Evolutionary conservation across 2,113 vertebrate genomes (phyloP).

Genomic region (Percopsis transmontana): DNA sequence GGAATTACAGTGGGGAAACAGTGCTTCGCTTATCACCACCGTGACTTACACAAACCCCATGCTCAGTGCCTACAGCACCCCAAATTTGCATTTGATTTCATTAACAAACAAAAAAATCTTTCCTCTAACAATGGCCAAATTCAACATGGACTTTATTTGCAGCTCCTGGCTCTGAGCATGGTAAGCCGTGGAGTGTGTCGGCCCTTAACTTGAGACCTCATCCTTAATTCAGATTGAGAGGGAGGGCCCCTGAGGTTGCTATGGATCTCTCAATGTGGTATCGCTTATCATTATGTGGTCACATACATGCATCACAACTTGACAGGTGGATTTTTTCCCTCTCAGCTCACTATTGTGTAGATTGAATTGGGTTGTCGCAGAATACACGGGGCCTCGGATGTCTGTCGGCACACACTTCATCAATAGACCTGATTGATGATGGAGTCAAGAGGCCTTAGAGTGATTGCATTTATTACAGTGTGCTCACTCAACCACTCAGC

Average conservation of each 20-base stretch:
- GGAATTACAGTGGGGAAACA: conserved; percentile 11
- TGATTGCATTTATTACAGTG: conserved; percentile 66
- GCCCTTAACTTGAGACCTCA: conserved; percentile 32
- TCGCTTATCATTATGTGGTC: conserved; percentile 52
- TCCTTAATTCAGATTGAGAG: conserved; percentile 46
- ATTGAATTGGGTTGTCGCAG: conserved; percentile 29
- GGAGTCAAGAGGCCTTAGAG: conserved; percentile 46
- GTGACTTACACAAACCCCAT: conserved; percentile 53
- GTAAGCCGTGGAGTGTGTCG: conserved; percentile 24
- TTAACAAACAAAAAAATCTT: conserved; percentile 16
- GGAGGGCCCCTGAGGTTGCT: conserved; percentile 19
- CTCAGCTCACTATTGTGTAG: conserved; percentile 31
- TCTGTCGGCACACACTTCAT: conserved; percentile 54
- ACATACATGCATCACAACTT: conserved; percentile 49
- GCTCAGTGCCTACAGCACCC: conserved; percentile 33
- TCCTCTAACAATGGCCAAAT: conserved; percentile 37
- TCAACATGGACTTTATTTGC: conserved; percentile 28
- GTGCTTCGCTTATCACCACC: conserved; percentile 29
- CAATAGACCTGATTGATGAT: conserved; percentile 65
- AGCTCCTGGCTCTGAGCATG: conserved; percentile 20
- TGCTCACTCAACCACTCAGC: conserved; percentile 55
- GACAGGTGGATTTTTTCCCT: conserved; percentile 36
- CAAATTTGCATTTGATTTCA: conserved; percentile 56
- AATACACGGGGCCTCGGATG: conserved; percentile 20
- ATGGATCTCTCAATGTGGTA: conserved; percentile 44